These are phyloP conservation scores for Mormyrus iriodes DNA, from an alignment of 2,113 vertebrate species.

Conservation along the genomic window DNA sequence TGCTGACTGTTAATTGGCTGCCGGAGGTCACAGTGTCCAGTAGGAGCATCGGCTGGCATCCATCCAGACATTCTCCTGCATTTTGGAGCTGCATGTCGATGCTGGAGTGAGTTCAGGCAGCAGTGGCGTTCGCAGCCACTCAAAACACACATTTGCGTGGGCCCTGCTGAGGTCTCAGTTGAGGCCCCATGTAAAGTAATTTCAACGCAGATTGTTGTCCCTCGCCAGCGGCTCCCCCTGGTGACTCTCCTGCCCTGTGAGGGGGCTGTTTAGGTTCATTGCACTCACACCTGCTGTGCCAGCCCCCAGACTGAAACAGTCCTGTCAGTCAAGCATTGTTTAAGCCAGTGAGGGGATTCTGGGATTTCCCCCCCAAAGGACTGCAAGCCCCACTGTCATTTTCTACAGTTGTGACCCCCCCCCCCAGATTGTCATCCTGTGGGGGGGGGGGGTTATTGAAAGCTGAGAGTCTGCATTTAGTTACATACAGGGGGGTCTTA, in stretches of 20 bases:
- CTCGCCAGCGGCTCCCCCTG: not conserved
- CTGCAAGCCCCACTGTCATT: not conserved
- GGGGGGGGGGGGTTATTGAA: not conserved
- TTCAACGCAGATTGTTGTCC: not conserved
- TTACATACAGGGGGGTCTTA: not conserved
- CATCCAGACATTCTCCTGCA: not conserved
- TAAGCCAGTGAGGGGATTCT: not conserved
- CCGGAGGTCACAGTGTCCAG: conserved; percentile 6
- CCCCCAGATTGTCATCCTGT: not conserved
- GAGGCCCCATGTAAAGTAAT: not conserved
- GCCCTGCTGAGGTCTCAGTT: not conserved
- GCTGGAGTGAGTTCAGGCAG: not conserved
- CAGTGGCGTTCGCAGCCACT: not conserved
- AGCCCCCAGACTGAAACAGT: not conserved
- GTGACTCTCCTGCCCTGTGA: not conserved
- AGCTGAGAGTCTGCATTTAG: not conserved
- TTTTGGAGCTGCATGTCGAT: not conserved
- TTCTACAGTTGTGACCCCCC: not conserved
- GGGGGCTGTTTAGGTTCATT: not conserved
- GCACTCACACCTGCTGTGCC: not conserved
- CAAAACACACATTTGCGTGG: not conserved
- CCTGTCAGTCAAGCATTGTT: not conserved
- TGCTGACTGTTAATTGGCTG: conserved; percentile 22
- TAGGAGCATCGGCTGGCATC: not conserved
- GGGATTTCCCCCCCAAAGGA: not conserved